phyloP scores from a whole-genome alignment of 2,888 invertebrate species.

The Perizoma affinitatum region DNA sequence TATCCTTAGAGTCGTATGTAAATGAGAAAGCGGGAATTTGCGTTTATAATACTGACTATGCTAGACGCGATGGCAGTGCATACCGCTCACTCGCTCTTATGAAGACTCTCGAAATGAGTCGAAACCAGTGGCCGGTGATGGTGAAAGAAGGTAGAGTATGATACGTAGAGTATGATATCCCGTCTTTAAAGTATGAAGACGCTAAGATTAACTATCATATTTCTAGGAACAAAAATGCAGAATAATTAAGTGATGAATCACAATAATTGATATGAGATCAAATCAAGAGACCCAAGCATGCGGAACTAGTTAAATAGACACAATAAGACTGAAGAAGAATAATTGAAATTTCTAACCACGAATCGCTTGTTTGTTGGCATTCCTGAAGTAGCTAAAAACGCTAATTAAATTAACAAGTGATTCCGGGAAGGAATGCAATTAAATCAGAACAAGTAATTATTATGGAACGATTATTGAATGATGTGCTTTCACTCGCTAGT shows the following conservation, averaged over 20 bases:
- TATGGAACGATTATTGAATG: slow-evolving; percentile 16
- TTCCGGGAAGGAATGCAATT: slow-evolving; percentile 24
- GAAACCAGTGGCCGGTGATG: too few species aligned
- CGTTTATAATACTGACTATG: too few species aligned
- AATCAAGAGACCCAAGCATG: slow-evolving; percentile 52
- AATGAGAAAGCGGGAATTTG: too few species aligned
- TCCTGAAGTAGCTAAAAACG: slow-evolving; percentile 18
- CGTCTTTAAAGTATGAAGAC: too few species aligned
- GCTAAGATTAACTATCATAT: not conserved
- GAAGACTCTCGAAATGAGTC: too few species aligned
- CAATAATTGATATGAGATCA: slow-evolving; percentile 27
- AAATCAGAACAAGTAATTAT: slow-evolving; percentile 4
- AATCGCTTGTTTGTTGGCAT: slow-evolving; percentile 13
- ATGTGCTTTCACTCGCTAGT: not conserved
- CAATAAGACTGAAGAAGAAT: slow-evolving; percentile 11
- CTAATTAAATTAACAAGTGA: slow-evolving; percentile 37
- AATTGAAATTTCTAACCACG: slow-evolving; percentile 18
- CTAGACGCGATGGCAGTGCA: too few species aligned
- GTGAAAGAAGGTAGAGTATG: too few species aligned
- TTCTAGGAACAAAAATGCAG: slow-evolving; percentile 4
- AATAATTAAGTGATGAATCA: slow-evolving; percentile 6
- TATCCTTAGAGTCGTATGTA: too few species aligned
- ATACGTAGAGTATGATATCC: too few species aligned
- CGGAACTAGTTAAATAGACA: slow-evolving; percentile 43
- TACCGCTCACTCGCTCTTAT: too few species aligned